Conservation (phyloP, 1,140 invertebrate genomes). For the Sarcophaga peregrina region DNA sequence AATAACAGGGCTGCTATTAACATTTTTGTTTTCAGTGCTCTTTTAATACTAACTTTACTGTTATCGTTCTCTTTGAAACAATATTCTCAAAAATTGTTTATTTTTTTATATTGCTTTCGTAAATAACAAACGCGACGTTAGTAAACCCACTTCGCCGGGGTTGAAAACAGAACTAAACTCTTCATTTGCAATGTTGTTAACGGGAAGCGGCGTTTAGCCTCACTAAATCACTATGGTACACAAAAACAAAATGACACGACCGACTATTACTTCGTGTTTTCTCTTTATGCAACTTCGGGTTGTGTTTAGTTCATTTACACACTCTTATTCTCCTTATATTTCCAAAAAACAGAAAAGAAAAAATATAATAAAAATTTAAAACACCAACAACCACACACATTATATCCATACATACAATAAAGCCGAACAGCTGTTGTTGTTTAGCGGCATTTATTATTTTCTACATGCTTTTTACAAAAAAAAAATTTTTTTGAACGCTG, state of each 20-base stretch:
- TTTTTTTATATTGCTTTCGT: constrained; percentile 30
- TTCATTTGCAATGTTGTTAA: constrained; percentile 37
- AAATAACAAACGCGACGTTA: constrained; percentile 31
- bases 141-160: constrained; percentile 43
- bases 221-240: constrained; percentile 37
- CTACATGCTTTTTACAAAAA: neutral
- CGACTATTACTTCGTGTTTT: constrained; percentile 18
- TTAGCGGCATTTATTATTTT: constrained; percentile 23
- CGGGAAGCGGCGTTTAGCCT: constrained; percentile 33
- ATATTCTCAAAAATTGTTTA: constrained; percentile 38
- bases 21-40: neutral
- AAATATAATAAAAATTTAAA: neutral
- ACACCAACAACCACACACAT: constrained; percentile 13
- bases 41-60: neutral
- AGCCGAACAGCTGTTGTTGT: constrained; percentile 26
- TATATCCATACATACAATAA: neutral
- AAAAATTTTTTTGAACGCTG: neutral
- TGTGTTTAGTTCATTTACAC: constrained; percentile 24
- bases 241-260: constrained; percentile 29
- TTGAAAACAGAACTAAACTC: constrained; percentile 49
- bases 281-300: constrained; percentile 30
- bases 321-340: constrained; percentile 39
- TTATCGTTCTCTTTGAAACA: constrained; percentile 1
- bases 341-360: neutral
- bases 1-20: constrained; percentile 19